phyloP scores from a whole-genome alignment of 2,888 invertebrate genomes.

The Chaitophorus viminalis region DNA sequence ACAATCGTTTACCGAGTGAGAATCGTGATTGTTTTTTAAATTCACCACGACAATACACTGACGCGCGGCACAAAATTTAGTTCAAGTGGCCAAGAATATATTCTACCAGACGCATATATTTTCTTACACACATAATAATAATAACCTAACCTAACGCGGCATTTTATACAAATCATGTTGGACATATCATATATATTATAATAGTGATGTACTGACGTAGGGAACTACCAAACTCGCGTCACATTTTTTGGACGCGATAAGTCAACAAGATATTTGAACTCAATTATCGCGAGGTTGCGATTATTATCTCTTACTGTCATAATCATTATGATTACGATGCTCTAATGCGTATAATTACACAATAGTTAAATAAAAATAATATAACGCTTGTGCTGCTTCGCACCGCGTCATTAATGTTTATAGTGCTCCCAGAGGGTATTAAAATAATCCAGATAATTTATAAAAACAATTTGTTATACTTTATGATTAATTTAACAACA shows the following conservation, averaged over 20 bases:
- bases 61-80: no score
- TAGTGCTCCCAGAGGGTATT: background rate
- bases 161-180: background rate
- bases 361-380: constrained; percentile 19
- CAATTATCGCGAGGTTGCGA: background rate
- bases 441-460: constrained; percentile 33
- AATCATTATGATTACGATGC: constrained; percentile 4
- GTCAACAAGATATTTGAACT: background rate
- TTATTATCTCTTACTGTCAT: background rate
- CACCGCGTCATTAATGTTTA: constrained; percentile 13
- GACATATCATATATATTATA: no score
- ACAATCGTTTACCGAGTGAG: background rate
- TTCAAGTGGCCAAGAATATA: no score
- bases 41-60: background rate
- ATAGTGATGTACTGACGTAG: no score
- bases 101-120: no score
- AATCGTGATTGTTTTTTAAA: background rate
- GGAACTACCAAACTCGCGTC: background rate
- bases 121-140: no score
- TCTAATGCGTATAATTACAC: background rate
- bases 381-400: background rate
- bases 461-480: constrained; percentile 34
- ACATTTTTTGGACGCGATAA: background rate
- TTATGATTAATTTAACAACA: constrained; percentile 37
- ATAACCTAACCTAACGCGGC: no score